Percentiles rank a stretch among this genome's conserved stretches.
Evolutionary conservation across 2,113 vertebrate genomes (phyloP).

Genomic region (Grammomys surdaster): DNA sequence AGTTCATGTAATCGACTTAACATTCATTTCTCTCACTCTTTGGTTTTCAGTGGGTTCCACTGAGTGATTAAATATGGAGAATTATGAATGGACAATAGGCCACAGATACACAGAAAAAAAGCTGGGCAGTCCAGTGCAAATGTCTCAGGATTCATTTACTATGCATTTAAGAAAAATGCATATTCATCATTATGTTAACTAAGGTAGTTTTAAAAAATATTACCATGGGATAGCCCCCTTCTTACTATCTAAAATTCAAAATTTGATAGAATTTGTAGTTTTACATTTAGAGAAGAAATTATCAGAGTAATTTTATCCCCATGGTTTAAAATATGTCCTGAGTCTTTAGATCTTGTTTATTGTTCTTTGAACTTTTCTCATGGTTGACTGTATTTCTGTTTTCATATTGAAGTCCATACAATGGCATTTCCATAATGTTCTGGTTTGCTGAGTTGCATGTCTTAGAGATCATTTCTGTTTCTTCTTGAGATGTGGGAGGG

Average conservation of each 20-base stretch:
- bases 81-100: background rate
- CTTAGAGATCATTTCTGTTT: slow-evolving; percentile 18
- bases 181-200: background rate
- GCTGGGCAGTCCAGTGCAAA: background rate
- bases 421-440: background rate
- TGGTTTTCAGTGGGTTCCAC: background rate
- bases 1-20: background rate
- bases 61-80: background rate
- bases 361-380: slow-evolving; percentile 31
- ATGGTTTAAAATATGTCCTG: slow-evolving; percentile 15
- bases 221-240: background rate
- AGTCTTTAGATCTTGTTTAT: background rate
- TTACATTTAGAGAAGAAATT: slow-evolving; percentile 20
- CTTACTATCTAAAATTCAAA: slow-evolving; percentile 32
- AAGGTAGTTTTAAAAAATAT: slow-evolving; percentile 37
- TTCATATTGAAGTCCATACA: background rate
- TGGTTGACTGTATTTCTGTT: slow-evolving; percentile 12
- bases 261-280: slow-evolving; percentile 5
- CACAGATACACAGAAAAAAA: slow-evolving; percentile 16
- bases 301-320: background rate
- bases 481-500: background rate
- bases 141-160: background rate
- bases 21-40: background rate
- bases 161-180: background rate
- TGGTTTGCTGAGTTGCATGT: background rate